Percentiles rank a stretch among this genome's conserved stretches.
Evolutionary conservation across 1,140 invertebrate species (phyloP).

Genomic region (Aphidius ervi): DNA sequence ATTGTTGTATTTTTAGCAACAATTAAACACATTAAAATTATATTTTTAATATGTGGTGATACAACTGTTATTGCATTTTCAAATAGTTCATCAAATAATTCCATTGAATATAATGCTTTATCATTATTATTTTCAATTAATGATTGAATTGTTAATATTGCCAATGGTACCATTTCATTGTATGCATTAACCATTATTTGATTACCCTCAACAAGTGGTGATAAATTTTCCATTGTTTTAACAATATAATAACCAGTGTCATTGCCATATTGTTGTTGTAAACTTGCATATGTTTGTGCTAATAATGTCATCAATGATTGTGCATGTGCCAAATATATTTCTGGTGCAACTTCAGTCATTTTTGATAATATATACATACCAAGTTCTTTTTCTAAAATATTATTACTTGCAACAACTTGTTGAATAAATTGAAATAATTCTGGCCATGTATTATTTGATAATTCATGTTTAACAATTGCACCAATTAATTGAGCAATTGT

Average conservation of each 20-base stretch:
- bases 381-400: slow-evolving; percentile 59
- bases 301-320: slow-evolving; percentile 56
- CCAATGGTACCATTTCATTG: slow-evolving; percentile 60
- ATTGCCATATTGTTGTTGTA: slow-evolving; percentile 47
- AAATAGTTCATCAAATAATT: slow-evolving; percentile 69
- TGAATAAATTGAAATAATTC: slow-evolving; percentile 68
- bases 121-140: slow-evolving; percentile 57
- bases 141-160: slow-evolving; percentile 59
- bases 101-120: slow-evolving; percentile 62
- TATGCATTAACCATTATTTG: slow-evolving; percentile 61
- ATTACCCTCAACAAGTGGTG: slow-evolving; percentile 57
- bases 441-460: slow-evolving; percentile 63
- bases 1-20: slow-evolving; percentile 57
- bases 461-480: slow-evolving; percentile 68
- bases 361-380: slow-evolving; percentile 64
- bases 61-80: slow-evolving; percentile 64
- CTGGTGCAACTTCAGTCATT: slow-evolving; percentile 60
- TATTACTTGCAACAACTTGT: slow-evolving; percentile 55
- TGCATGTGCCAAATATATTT: slow-evolving; percentile 57
- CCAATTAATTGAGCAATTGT: slow-evolving; percentile 65
- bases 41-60: slow-evolving; percentile 60
- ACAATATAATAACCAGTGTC: slow-evolving; percentile 60
- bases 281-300: slow-evolving; percentile 49
- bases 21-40: slow-evolving; percentile 66
- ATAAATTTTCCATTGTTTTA: slow-evolving; percentile 59